Evolutionary conservation across 2,113 vertebrate genomes (phyloP).

Genomic region (Pristiophorus japonicus): DNA sequence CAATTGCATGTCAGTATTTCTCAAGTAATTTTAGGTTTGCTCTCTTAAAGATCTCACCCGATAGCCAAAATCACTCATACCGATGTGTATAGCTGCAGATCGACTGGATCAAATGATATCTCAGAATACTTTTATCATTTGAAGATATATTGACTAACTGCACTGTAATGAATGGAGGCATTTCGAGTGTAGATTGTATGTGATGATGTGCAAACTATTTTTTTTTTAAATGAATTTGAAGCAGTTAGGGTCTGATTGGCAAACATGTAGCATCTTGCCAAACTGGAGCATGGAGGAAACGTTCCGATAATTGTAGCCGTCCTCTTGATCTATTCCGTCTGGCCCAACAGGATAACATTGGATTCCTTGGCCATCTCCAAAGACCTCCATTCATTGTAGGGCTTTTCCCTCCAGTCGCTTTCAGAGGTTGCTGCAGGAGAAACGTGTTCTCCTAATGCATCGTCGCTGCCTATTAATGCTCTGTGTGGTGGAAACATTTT

Average conservation of each 20-base stretch:
- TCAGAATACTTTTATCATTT: not conserved
- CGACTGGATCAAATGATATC: not conserved
- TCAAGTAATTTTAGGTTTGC: not conserved
- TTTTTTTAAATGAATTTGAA: not conserved
- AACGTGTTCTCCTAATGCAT: not conserved
- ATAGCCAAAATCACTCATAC: not conserved
- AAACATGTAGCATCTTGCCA: not conserved
- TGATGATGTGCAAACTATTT: not conserved
- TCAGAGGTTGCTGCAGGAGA: not conserved
- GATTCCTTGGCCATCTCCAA: not conserved
- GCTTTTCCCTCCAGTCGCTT: not conserved
- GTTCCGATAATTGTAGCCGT: not conserved
- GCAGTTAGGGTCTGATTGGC: not conserved
- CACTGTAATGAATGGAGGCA: not conserved
- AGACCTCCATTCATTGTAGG: not conserved
- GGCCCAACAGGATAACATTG: not conserved
- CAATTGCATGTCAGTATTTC: slow-evolving; percentile 26
- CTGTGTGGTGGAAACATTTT: not conserved
- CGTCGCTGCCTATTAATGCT: not conserved
- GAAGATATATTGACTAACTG: not conserved
- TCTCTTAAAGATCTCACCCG: not conserved
- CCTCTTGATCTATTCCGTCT: not conserved
- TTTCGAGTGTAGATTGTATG: not conserved
- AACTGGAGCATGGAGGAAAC: not conserved
- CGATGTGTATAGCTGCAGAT: not conserved